phyloP scores from a whole-genome alignment of 2,113 vertebrate genomes.

The Alaudala cheleensis region DNA sequence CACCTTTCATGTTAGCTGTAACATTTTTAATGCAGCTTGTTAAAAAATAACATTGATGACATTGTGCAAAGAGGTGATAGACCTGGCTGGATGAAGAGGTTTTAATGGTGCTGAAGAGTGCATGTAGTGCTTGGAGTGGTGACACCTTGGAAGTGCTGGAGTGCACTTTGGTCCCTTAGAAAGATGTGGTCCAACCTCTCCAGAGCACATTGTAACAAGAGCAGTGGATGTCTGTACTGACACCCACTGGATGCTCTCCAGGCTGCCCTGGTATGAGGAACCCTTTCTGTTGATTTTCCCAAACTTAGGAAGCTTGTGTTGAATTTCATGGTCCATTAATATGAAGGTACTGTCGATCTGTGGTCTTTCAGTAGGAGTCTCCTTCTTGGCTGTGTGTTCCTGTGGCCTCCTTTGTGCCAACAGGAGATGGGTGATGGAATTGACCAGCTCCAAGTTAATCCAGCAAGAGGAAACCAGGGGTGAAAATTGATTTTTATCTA shows the following conservation, averaged over 20 bases:
- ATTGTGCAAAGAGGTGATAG: not conserved
- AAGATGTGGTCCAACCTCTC: not conserved
- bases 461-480: not conserved
- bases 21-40: not conserved
- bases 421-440: not conserved
- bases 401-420: not conserved
- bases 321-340: not conserved
- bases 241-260: not conserved
- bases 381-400: not conserved
- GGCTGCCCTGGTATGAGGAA: not conserved
- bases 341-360: not conserved
- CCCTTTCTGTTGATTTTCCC: not conserved
- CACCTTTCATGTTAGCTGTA: not conserved
- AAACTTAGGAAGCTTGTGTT: not conserved
- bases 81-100: not conserved
- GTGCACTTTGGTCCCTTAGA: not conserved
- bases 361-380: not conserved
- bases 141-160: not conserved
- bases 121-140: accelerated
- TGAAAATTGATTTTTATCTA: not conserved
- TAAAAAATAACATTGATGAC: not conserved
- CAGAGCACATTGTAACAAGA: accelerated
- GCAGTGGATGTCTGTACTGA: not conserved
- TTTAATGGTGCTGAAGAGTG: not conserved
- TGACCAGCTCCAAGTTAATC: not conserved